These are phyloP conservation scores for Temnothorax curvispinosus DNA, from an alignment of 1,140 invertebrate genomes.

Conservation along the genomic window DNA sequence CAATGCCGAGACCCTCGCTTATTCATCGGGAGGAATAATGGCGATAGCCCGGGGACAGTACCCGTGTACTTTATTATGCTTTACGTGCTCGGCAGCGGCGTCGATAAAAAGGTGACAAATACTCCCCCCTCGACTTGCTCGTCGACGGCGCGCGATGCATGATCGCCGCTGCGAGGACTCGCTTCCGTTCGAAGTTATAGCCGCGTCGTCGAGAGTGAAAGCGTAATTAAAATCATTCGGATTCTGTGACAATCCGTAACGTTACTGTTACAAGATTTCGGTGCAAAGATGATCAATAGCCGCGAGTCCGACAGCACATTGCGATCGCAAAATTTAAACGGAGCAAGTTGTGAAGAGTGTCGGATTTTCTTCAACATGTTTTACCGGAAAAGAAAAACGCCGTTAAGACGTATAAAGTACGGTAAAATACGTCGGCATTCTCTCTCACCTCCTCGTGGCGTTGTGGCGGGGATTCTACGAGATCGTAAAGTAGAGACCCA, in stretches of 20 bases:
- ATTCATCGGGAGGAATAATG: conserved; percentile 42
- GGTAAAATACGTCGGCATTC: conserved; percentile 63
- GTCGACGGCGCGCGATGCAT: conserved; percentile 43
- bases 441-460: conserved; percentile 66
- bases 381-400: background rate
- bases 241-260: background rate
- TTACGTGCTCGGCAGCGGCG: conserved; percentile 33
- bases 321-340: background rate
- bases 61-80: conserved; percentile 52
- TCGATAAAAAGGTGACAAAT: conserved; percentile 62
- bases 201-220: background rate
- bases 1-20: background rate
- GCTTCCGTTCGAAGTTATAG: background rate
- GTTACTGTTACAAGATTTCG: conserved; percentile 1
- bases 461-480: conserved; percentile 65
- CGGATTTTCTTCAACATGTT: background rate
- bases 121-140: conserved; percentile 6
- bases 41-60: conserved; percentile 48
- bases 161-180: conserved; percentile 3
- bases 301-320: background rate
- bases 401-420: conserved; percentile 67
- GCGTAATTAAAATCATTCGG: conserved; percentile 16
- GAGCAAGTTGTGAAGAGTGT: background rate
- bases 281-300: background rate
- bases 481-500: conserved; percentile 72